Conservation (phyloP, 2,888 invertebrate genomes). For the Ophioninae sp. region DNA sequence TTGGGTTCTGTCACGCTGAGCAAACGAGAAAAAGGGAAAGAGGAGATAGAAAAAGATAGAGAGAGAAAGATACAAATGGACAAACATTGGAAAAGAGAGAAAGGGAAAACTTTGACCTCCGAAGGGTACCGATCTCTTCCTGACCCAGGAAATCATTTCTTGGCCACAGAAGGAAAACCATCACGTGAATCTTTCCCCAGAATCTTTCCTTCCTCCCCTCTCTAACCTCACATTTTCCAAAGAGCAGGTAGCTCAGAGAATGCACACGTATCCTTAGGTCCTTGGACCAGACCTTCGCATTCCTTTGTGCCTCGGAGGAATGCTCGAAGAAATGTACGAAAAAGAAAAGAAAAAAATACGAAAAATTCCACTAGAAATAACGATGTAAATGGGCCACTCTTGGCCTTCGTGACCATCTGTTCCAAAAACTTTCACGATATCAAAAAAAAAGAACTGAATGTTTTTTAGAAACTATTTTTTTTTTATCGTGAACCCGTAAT, state of each 20-base stretch:
- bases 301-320: slow-evolving; percentile 41
- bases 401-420: slow-evolving; percentile 31
- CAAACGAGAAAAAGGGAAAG: slow-evolving; percentile 3
- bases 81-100: background rate
- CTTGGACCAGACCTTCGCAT: slow-evolving; percentile 26
- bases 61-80: slow-evolving; percentile 5
- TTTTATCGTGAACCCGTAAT: background rate
- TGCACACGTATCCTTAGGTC: slow-evolving; percentile 22
- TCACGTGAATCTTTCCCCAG: slow-evolving; percentile 43
- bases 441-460: too few relatives aligned
- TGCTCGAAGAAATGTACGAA: background rate
- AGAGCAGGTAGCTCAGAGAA: slow-evolving; percentile 58
- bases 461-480: too few relatives aligned
- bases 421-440: background rate
- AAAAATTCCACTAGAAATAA: slow-evolving; percentile 20
- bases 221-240: slow-evolving; percentile 10
- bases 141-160: slow-evolving; percentile 65
- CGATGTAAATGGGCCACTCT: slow-evolving; percentile 37
- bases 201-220: slow-evolving; percentile 29
- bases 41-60: background rate
- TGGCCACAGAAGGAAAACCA: slow-evolving; percentile 66
- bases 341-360: background rate
- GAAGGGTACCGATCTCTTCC: slow-evolving; percentile 40
- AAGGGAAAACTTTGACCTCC: slow-evolving; percentile 15
- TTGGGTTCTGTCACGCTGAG: slow-evolving; percentile 38